Percentiles rank a stretch among this genome's conserved stretches.
These are phyloP conservation scores for Phymanthus crucifer DNA, from an alignment of 92 coral and sea anemone genomes.

Conservation along the genomic window DNA sequence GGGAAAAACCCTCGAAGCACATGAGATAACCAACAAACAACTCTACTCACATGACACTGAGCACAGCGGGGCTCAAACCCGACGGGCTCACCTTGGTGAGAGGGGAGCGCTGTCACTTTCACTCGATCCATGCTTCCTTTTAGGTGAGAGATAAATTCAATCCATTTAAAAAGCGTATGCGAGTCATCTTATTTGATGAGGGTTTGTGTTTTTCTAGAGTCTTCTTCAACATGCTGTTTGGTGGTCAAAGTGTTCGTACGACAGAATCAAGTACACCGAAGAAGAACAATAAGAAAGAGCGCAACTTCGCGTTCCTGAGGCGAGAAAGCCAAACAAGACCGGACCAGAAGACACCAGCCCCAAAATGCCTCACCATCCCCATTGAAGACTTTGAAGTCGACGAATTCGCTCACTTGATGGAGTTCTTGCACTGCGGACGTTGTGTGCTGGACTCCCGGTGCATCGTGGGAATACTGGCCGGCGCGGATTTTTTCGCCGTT, in stretches of 20 bases:
- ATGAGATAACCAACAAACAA: too few species aligned
- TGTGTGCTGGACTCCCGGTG: slow-evolving; percentile 51
- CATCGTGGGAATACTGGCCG: slow-evolving; percentile 62
- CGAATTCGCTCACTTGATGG: slow-evolving; percentile 65
- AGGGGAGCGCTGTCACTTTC: too few species aligned
- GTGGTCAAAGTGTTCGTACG: slow-evolving; percentile 17
- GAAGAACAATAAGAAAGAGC: slow-evolving; percentile 15
- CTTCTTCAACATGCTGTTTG: slow-evolving; percentile 39
- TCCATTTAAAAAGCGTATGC: too few species aligned
- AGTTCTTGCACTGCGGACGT: slow-evolving; percentile 52
- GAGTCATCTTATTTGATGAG: too few species aligned
- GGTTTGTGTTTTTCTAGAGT: slow-evolving; percentile 15
- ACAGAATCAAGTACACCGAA: slow-evolving; percentile 22
- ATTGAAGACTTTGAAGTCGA: slow-evolving; percentile 57
- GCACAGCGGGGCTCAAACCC: too few species aligned
- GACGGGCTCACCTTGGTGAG: too few species aligned
- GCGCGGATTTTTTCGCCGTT: slow-evolving; percentile 51
- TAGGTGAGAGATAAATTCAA: too few species aligned
- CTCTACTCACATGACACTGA: too few species aligned
- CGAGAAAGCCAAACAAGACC: slow-evolving; percentile 9
- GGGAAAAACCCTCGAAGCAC: too few species aligned
- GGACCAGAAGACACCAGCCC: slow-evolving; percentile 7
- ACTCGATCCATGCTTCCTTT: too few species aligned
- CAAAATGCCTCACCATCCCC: slow-evolving; percentile 31
- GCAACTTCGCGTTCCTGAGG: slow-evolving; percentile 33